A percentile compares a stretch with the other conserved stretches of the same genome.
Evolutionary conservation across 2,113 vertebrate species (phyloP).

Genomic region (Xiphophorus hellerii): DNA sequence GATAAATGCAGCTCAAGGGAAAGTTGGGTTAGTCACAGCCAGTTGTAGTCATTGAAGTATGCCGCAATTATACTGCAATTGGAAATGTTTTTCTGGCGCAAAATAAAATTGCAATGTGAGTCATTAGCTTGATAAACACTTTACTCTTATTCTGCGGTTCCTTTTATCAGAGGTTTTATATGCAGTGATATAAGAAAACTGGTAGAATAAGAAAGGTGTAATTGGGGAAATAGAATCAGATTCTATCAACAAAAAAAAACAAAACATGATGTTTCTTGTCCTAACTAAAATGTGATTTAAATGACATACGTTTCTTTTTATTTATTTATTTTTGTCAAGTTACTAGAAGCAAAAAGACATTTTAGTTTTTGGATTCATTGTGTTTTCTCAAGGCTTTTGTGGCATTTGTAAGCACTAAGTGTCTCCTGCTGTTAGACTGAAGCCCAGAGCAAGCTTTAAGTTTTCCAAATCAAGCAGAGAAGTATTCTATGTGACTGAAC

Average conservation of each 20-base stretch:
- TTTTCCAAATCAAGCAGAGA: background rate
- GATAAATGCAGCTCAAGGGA: background rate
- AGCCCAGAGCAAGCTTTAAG: background rate
- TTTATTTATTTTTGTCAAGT: background rate
- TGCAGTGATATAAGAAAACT: background rate
- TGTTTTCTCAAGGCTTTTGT: background rate
- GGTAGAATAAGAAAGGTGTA: background rate
- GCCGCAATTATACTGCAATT: background rate
- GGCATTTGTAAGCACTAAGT: background rate
- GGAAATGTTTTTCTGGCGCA: background rate
- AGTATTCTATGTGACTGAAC: background rate
- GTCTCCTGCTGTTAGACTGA: background rate
- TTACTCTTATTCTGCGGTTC: background rate
- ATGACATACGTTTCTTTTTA: background rate
- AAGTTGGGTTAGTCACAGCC: background rate
- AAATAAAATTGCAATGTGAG: background rate
- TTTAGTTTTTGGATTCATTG: too few relatives aligned
- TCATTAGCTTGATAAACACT: background rate
- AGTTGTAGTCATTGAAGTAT: background rate
- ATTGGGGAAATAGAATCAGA: background rate
- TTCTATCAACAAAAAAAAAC: too few relatives aligned
- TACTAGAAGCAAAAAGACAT: background rate
- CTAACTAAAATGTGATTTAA: background rate
- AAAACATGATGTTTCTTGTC: background rate
- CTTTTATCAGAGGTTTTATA: background rate